Base-by-base conservation (phyloP, 2,888 invertebrate species). In the Drosophila ustulata region DNA sequence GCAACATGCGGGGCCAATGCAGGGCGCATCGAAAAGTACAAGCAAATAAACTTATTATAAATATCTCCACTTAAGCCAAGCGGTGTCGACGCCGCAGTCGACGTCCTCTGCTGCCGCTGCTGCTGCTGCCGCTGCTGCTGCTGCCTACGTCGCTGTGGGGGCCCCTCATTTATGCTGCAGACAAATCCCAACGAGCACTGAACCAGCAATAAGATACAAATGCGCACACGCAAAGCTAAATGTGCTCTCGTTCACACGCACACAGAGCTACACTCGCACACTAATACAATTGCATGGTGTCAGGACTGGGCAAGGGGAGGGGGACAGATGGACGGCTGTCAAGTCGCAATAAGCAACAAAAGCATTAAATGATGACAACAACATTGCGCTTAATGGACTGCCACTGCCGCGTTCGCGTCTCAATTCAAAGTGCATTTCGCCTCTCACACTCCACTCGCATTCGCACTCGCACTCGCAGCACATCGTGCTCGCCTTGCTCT, bases 311-410 rank as follows among this genome's bases (percentile, higher is more conserved):
- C n/a, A 13, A 13, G n/a, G 25, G 51, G 56, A 47, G 53, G 55
- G 50, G 67, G 62, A 66, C 58, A 49, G 67, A 66, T 58, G 66
- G 65, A 76, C 62, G 74, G 62, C 83, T 86, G 83, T 77, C 80
- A 80, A 71, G 66, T 74, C 80, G 71, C 81, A 79, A 83, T 77
- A 71, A 73, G 84, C 84, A 82, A 86, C 78, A 77, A 89, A 86
- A 84, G 88, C 88, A 85, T 87, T 87, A 90, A 89, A 89, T 83
- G 89, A 84, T 87, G 90, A 90, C 88, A 87, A 86, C 82, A 90
- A 89, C 82, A 88, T 87, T 86, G 90, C 82, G 82, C 84, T 84
- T 88, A 88, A 90, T 84, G 89, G 89, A 88, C 78, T 88, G 86
- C 83, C 80, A 72, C 75, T 75, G 81, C 70, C 73, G 80, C 78